Evolutionary conservation across 2,113 vertebrate species (phyloP).

Genomic region (Phycodurus eques): DNA sequence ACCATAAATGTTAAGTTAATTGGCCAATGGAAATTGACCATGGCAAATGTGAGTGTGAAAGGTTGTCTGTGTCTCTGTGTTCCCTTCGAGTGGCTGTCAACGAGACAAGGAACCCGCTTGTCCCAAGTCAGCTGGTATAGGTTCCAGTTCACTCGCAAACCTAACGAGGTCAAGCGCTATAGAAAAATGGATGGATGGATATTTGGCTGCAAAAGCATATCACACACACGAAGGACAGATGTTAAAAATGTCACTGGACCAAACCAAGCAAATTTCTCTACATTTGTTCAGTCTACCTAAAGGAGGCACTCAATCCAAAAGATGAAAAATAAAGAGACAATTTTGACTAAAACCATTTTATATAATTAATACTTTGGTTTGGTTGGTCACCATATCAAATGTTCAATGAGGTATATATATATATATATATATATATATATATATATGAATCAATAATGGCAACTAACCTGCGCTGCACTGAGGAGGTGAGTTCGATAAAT

Average conservation of each 20-base stretch:
- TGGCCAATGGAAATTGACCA: no score
- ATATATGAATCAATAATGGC: not conserved
- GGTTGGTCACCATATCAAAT: not conserved
- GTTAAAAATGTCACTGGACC: not conserved
- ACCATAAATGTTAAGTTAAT: no score
- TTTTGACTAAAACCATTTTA: not conserved
- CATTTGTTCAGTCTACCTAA: not conserved
- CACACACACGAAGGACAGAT: not conserved
- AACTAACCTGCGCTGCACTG: conserved; percentile 89
- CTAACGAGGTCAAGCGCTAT: no score
- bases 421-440: not conserved
- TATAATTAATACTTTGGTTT: not conserved
- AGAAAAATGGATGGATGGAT: no score
- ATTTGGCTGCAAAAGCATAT: not conserved
- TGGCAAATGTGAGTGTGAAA: no score
- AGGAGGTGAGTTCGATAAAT: conserved; percentile 97
- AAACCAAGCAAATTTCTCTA: not conserved
- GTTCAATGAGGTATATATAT: not conserved
- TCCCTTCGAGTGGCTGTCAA: no score
- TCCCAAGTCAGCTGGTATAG: no score
- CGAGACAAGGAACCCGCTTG: no score
- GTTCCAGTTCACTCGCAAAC: no score
- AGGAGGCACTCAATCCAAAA: not conserved
- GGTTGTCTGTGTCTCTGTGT: no score
- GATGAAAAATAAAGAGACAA: not conserved